A percentile compares a stretch with the other conserved stretches of the same genome.
Evolutionary conservation across 2,888 invertebrate species (phyloP).

Genomic region (Gerris lacustris): DNA sequence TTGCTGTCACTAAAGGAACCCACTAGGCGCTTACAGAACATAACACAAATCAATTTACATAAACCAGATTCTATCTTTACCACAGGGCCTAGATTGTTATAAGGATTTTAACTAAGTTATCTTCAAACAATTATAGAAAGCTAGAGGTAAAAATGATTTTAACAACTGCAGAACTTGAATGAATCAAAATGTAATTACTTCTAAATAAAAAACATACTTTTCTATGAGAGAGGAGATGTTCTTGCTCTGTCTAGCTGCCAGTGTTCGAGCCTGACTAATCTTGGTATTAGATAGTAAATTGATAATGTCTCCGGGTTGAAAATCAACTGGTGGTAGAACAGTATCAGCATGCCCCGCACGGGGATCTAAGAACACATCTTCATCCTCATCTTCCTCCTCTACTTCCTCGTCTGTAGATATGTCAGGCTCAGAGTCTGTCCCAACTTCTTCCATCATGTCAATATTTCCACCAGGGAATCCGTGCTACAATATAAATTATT

Average conservation of each 20-base stretch:
- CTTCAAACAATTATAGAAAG: too few relatives aligned
- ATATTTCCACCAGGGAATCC: slow-evolving; percentile 59
- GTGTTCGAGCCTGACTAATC: slow-evolving; percentile 26
- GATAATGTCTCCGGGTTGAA: slow-evolving; percentile 48
- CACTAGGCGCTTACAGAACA: too few relatives aligned
- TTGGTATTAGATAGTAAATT: slow-evolving; percentile 33
- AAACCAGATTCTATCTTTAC: too few relatives aligned
- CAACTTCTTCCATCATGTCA: slow-evolving; percentile 49
- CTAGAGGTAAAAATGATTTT: too few relatives aligned
- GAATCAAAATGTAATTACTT: too few relatives aligned
- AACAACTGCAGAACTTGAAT: too few relatives aligned
- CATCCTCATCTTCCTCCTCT: slow-evolving; percentile 30
- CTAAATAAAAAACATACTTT: too few relatives aligned
- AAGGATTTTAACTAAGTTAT: too few relatives aligned
- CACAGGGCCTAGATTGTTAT: too few relatives aligned
- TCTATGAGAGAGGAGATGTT: background rate
- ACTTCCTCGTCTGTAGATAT: slow-evolving; percentile 37
- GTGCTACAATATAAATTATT: slow-evolving; percentile 40
- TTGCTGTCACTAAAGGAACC: too few relatives aligned
- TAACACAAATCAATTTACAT: too few relatives aligned
- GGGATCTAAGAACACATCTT: slow-evolving; percentile 48
- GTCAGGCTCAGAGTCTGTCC: slow-evolving; percentile 33
- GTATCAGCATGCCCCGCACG: slow-evolving; percentile 70
- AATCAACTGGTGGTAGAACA: slow-evolving; percentile 52
- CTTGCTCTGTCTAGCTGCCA: slow-evolving; percentile 20